Evolutionary conservation across 1,140 invertebrate genomes (phyloP).

Genomic region (Lethrus apterus): DNA sequence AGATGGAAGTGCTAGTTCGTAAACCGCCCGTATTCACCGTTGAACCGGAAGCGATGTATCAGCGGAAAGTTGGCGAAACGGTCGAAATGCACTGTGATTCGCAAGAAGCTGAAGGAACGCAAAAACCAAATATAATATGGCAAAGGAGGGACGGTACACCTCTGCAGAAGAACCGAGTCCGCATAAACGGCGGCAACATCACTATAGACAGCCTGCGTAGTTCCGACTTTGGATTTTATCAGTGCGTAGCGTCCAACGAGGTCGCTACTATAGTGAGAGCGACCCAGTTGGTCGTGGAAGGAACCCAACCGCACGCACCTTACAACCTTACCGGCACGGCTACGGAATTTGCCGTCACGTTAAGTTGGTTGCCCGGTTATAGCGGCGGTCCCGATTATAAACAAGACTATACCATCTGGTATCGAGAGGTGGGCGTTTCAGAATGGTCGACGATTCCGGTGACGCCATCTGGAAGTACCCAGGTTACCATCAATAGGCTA

Average conservation of each 20-base stretch:
- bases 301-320: constrained; percentile 92
- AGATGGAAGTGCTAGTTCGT: constrained; percentile 92
- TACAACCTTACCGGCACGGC: constrained; percentile 86
- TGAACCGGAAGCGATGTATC: constrained; percentile 78
- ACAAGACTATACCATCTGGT: constrained; percentile 91
- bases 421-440: constrained; percentile 69
- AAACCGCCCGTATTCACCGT: constrained; percentile 81
- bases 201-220: constrained; percentile 81
- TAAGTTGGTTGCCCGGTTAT: constrained; percentile 90
- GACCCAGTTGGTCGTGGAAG: constrained; percentile 89
- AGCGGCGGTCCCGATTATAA: constrained; percentile 90
- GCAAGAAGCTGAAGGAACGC: constrained; percentile 81
- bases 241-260: constrained; percentile 91
- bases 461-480: constrained; percentile 81
- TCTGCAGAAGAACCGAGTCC: constrained; percentile 70
- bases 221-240: constrained; percentile 89
- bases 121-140: constrained; percentile 85
- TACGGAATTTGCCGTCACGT: constrained; percentile 79
- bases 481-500: constrained; percentile 84
- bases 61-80: constrained; percentile 79
- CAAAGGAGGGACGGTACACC: constrained; percentile 72
- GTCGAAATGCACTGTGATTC: constrained; percentile 92
- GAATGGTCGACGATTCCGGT: constrained; percentile 90
- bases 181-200: constrained; percentile 77
- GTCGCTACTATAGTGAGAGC: constrained; percentile 80